phyloP scores from a whole-genome alignment of 2,797 vertebrate species.

The Halcyon smyrnensis region DNA sequence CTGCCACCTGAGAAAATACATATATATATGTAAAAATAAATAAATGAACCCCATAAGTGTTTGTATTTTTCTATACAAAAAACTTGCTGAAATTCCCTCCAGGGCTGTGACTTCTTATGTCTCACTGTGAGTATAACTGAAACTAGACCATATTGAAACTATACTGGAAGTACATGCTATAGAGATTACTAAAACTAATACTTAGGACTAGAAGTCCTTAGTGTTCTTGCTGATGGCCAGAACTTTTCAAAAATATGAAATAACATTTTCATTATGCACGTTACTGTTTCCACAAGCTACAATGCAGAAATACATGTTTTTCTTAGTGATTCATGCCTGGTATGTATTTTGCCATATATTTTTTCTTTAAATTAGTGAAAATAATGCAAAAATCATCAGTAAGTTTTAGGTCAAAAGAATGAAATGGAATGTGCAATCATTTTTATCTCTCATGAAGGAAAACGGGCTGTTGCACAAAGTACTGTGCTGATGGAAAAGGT shows the following conservation, averaged over 20 bases:
- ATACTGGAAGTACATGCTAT: neutral
- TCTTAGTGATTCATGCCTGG: neutral
- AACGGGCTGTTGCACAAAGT: neutral
- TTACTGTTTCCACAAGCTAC: neutral
- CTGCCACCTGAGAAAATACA: neutral
- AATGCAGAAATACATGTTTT: neutral
- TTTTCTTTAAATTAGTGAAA: neutral
- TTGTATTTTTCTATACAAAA: neutral
- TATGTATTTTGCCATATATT: neutral
- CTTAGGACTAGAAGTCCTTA: neutral
- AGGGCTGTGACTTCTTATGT: neutral
- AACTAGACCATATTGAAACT: neutral
- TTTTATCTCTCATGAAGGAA: slow-evolving; percentile 22
- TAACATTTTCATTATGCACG: neutral
- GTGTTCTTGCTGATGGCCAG: neutral
- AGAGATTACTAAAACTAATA: neutral
- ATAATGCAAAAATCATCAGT: neutral
- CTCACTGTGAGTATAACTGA: neutral
- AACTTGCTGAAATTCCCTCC: neutral
- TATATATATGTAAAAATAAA: no score
- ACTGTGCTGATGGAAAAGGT: slow-evolving; percentile 22
- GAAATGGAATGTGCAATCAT: neutral
- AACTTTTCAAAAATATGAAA: neutral
- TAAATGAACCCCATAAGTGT: neutral
- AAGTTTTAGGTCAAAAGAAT: neutral